phyloP scores from a whole-genome alignment of 2,888 invertebrate genomes.

The Lasioglossum figueresi region DNA sequence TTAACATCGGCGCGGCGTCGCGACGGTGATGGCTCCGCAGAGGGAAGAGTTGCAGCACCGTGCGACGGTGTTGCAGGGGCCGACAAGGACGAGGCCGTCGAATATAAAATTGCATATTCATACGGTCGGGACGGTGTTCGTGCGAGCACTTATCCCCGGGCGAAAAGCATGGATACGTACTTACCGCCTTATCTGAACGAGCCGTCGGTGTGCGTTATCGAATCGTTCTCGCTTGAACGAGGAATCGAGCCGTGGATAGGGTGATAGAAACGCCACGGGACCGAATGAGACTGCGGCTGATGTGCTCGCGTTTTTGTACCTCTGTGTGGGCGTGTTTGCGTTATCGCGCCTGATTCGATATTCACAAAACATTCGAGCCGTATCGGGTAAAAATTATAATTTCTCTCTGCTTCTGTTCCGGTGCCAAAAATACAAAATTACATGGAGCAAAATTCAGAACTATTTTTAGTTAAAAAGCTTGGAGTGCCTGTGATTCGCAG shows the following conservation, averaged over 20 bases:
- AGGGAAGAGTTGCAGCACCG: conserved; percentile 14
- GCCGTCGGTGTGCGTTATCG: conserved; percentile 37
- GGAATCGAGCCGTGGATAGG: conserved; percentile 18
- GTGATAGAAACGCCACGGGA: conserved; percentile 22
- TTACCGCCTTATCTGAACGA: conserved; percentile 36
- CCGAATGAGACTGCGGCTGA: not conserved
- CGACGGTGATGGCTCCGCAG: conserved; percentile 24
- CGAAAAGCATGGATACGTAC: conserved; percentile 21
- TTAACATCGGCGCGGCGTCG: conserved; percentile 23
- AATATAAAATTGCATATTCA: conserved; percentile 65
- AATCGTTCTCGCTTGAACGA: conserved; percentile 45
- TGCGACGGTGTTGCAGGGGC: no score
- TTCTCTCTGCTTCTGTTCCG: not conserved
- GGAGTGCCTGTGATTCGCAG: no score
- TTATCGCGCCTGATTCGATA: not conserved
- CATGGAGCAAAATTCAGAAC: not conserved
- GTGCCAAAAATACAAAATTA: no score
- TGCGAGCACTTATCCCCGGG: conserved; percentile 23
- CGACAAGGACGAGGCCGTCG: conserved; percentile 1
- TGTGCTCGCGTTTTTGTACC: not conserved
- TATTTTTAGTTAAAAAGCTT: not conserved
- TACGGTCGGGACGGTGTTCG: conserved; percentile 30
- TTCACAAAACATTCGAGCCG: not conserved
- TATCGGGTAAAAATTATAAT: not conserved
- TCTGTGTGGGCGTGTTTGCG: not conserved